phyloP scores from a whole-genome alignment of 1,140 invertebrate species.

The Vanessa atalanta region DNA sequence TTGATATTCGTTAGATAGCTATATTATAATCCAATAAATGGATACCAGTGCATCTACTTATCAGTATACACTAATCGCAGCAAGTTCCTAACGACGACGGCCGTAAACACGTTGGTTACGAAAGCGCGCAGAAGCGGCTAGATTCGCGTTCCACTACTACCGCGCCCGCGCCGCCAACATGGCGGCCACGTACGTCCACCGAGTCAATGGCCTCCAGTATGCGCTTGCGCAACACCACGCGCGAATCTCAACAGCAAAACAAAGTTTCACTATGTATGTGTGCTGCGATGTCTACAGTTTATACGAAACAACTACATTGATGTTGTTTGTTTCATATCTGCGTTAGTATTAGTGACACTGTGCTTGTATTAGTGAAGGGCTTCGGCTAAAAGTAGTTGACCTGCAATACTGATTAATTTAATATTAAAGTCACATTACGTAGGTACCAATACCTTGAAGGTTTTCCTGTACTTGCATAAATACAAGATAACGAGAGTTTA shows the following conservation, averaged over 20 bases:
- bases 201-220: constrained; percentile 77
- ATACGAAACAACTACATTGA: constrained; percentile 35
- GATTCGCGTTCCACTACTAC: constrained; percentile 75
- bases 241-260: constrained; percentile 79
- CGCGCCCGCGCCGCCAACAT: constrained; percentile 59
- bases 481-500: constrained; percentile 29
- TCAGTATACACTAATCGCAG: constrained; percentile 46
- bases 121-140: constrained; percentile 66
- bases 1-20: no score
- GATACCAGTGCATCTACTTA: constrained; percentile 22
- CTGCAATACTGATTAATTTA: constrained; percentile 68
- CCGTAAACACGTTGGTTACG: constrained; percentile 64
- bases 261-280: constrained; percentile 62
- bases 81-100: constrained; percentile 43
- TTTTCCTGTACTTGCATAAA: constrained; percentile 47
- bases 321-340: constrained; percentile 51
- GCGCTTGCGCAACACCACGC: constrained; percentile 78
- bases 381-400: constrained; percentile 54
- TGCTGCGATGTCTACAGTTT: constrained; percentile 35
- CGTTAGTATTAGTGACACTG: constrained; percentile 32
- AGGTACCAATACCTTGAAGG: constrained; percentile 56
- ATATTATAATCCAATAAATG: no score
- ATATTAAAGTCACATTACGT: constrained; percentile 57
- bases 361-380: constrained; percentile 67
- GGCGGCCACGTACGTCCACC: constrained; percentile 64